phyloP scores from a whole-genome alignment of 2,888 invertebrate species.

The Tridacna gigas region DNA sequence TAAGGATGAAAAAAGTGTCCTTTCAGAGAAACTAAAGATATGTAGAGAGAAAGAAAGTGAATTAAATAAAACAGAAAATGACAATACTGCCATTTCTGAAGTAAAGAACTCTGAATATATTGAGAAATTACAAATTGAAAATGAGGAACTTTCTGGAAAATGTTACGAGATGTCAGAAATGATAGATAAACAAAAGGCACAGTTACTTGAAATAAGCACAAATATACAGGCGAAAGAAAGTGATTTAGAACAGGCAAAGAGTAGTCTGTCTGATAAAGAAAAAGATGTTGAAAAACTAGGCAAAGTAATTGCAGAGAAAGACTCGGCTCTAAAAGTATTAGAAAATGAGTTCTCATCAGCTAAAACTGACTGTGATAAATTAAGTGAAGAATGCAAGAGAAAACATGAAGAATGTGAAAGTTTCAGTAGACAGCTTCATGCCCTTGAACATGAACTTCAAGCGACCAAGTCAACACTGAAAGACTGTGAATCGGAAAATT shows the following conservation, averaged over 20 bases:
- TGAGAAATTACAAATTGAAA: conserved; percentile 12
- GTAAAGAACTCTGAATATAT: conserved; percentile 8
- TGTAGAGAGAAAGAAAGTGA: conserved; percentile 15
- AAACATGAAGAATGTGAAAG: conserved; percentile 60
- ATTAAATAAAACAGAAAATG: neutral
- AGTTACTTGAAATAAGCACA: conserved; percentile 12
- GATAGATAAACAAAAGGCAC: neutral
- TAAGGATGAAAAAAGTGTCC: conserved; percentile 55
- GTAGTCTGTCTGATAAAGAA: conserved; percentile 31
- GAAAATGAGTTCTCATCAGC: conserved; percentile 32
- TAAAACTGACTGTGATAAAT: conserved; percentile 50
- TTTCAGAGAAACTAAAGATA: conserved; percentile 6
- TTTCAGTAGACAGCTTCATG: conserved; percentile 58
- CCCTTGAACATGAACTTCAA: conserved; percentile 64
- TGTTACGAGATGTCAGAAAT: neutral
- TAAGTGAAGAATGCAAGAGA: conserved; percentile 52
- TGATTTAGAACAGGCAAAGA: conserved; percentile 25
- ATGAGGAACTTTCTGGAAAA: neutral
- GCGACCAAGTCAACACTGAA: conserved; percentile 61
- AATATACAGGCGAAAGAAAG: conserved; percentile 7
- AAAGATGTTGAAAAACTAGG: conserved; percentile 30
- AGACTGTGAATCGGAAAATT: conserved; percentile 46
- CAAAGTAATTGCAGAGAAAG: conserved; percentile 15
- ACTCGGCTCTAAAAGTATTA: conserved; percentile 22
- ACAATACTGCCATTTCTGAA: neutral